A percentile compares a stretch with the other conserved stretches of the same genome.
These are phyloP conservation scores for Baronia brevicornis DNA, from an alignment of 2,888 invertebrate genomes.

Conservation along the genomic window DNA sequence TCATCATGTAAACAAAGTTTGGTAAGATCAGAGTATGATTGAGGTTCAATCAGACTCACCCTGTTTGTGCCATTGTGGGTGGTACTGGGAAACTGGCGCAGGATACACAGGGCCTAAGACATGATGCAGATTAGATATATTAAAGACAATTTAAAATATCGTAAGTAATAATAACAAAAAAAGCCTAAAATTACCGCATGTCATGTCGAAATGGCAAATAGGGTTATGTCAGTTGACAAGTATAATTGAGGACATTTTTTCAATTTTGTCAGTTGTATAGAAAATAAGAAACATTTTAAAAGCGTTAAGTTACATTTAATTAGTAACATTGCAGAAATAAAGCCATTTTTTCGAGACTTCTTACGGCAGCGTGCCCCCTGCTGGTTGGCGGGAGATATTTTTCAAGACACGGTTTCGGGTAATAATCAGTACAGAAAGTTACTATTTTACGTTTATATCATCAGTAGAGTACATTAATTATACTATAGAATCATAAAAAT, in stretches of 20 bases:
- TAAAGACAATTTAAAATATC: conserved; percentile 23
- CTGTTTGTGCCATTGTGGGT: conserved; percentile 62
- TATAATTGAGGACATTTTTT: conserved; percentile 49
- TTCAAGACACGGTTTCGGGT: conserved; percentile 42
- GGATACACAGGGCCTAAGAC: conserved; percentile 46
- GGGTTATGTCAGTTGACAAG: conserved; percentile 74
- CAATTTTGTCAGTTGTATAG: conserved; percentile 28
- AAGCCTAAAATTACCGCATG: conserved; percentile 68
- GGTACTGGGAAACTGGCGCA: conserved; percentile 38
- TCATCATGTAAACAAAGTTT: conserved; percentile 47
- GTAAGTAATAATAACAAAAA: conserved; percentile 33
- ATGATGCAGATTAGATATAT: conserved; percentile 30
- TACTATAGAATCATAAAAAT: conserved; percentile 33
- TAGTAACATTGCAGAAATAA: conserved; percentile 29
- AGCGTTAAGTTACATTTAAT: conserved; percentile 22
- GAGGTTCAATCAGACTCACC: conserved; percentile 50
- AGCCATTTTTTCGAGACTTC: conserved; percentile 31
- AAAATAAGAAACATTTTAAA: conserved; percentile 25
- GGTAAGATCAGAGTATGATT: conserved; percentile 46
- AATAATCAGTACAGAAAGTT: conserved; percentile 25
- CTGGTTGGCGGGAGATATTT: conserved; percentile 69
- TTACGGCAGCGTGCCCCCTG: conserved; percentile 67
- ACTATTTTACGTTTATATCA: conserved; percentile 29
- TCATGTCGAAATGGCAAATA: conserved; percentile 68
- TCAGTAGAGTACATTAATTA: conserved; percentile 39